Conservation (phyloP, 2,888 invertebrate species). For the Pteria penguin region DNA sequence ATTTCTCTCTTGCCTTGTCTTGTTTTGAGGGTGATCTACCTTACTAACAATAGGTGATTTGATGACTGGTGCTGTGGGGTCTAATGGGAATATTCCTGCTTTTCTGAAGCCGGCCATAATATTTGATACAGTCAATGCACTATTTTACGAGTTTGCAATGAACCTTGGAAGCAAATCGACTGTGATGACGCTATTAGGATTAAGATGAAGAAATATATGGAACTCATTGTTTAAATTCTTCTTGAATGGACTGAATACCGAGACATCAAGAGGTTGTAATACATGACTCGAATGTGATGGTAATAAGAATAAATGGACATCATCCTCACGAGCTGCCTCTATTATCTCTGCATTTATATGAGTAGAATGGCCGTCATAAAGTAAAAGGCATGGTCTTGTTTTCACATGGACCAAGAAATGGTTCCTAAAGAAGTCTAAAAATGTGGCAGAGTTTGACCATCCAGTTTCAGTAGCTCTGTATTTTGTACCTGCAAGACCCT, state of each 20-base stretch:
- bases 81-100: constrained; percentile 41
- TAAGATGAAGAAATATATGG: no score
- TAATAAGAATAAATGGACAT: constrained; percentile 38
- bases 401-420: constrained; percentile 37
- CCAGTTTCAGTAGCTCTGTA: no score
- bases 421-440: constrained; percentile 38
- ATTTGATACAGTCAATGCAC: constrained; percentile 21
- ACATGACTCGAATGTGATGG: constrained; percentile 41
- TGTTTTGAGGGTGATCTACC: no score
- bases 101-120: no score
- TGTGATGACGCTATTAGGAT: no score
- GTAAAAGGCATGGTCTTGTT: constrained; percentile 28
- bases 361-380: constrained; percentile 46
- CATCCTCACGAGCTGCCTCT: constrained; percentile 22
- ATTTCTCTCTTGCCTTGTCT: no score
- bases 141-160: neutral
- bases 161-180: no score
- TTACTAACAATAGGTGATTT: constrained; percentile 14
- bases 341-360: constrained; percentile 37
- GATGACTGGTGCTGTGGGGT: constrained; percentile 26
- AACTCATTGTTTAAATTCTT: constrained; percentile 14
- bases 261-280: constrained; percentile 40
- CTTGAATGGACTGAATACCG: constrained; percentile 42
- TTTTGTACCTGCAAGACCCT: constrained; percentile 16
- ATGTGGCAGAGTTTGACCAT: constrained; percentile 32